Evolutionary conservation across 1,140 invertebrate species (phyloP), one percentile per base, ranked within the genome.

Genomic region (Helicoverpa zea): DNA sequence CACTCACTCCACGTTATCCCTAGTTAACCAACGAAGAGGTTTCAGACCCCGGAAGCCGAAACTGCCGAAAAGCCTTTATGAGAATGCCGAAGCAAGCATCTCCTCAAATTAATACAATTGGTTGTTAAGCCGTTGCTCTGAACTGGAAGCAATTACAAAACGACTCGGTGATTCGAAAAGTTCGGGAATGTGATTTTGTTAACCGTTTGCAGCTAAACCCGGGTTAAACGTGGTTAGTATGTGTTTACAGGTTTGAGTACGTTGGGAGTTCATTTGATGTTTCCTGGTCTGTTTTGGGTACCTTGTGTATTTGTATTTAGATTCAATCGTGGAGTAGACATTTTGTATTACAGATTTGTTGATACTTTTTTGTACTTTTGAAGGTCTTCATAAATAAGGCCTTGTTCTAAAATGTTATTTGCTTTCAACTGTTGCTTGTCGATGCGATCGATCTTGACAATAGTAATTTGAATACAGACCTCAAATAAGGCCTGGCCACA

Each of bases 161-260:
- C 43, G 64, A 68, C n/a, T 49, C 64, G 64, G 43, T 68, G 64
- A 68, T 68, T 68, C 64, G 64, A 68, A 68, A 68, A 68, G n/a
- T 68, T 68, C 23, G 43, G 3, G 43, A 13, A 68, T 68, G 64
- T 68, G 49, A 68, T 68, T 68, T 49, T 68, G 64, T 49, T 68
- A 23, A n/a, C 43, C 43, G 64, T 68, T 68, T 49, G 64, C 16
- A 18, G 13, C 43, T 11, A 9, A 68, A 68, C 64, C 9, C 16
- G 64, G 49, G 49, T 68, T 68, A 49, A 68, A 68, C 9, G 64
- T 43, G 16, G 64, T 68, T 68, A 68, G 35, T 68, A 13, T 68
- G 64, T 68, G 64, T 43, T 68, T 68, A 16, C 23, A 49, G 35
- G 43, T 68, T 23, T 49, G 43, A 49, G 13, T 49, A 49, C 64